phyloP scores from a whole-genome alignment of 2,113 vertebrate species.

The Mormoops blainvillei region DNA sequence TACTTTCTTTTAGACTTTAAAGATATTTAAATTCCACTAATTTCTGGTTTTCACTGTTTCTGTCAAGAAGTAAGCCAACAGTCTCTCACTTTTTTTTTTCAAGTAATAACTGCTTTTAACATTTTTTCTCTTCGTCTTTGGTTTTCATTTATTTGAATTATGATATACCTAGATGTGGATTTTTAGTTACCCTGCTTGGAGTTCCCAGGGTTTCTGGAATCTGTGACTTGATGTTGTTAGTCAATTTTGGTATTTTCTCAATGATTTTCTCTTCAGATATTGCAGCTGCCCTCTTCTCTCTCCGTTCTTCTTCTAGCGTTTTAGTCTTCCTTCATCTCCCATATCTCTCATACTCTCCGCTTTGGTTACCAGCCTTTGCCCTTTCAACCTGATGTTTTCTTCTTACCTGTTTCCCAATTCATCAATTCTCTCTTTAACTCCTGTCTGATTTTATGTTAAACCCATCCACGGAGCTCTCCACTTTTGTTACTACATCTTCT shows the following conservation, averaged over 20 bases:
- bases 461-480: neutral
- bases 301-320: neutral
- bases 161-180: neutral
- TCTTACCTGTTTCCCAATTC: neutral
- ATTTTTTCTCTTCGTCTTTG: neutral
- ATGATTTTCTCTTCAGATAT: neutral
- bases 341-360: neutral
- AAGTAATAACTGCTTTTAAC: neutral
- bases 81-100: neutral
- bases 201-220: neutral
- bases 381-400: neutral
- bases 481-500: neutral
- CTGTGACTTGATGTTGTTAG: neutral
- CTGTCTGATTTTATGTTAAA: neutral
- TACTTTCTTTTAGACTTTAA: neutral
- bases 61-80: neutral
- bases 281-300: neutral
- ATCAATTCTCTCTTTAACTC: neutral
- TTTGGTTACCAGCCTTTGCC: neutral
- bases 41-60: neutral
- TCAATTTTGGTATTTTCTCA: neutral
- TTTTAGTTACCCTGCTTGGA: neutral
- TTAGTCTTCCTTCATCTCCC: neutral
- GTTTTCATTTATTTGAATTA: neutral
- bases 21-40: neutral